Base-by-base conservation (phyloP, 35 echinoderm and acorn worm species). In the Amphiura filiformis region DNA sequence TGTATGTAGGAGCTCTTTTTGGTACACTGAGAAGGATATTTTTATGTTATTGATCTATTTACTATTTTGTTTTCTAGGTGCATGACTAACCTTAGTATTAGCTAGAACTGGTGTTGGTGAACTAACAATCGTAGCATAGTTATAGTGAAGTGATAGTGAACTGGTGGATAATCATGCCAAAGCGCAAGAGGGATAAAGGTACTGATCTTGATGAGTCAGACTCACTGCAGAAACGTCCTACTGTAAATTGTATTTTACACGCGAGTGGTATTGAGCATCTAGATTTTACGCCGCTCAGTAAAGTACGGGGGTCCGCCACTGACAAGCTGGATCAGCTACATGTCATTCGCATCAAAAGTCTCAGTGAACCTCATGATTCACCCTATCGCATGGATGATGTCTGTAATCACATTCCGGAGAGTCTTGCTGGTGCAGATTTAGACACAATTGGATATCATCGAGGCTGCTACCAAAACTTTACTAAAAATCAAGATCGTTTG, bases 381-480 rank as follows among this genome's bases (percentile, higher is more conserved):
- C 37, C 70, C 23, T 65, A 86, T 80, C 39, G 89, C 17, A 86
- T 90, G 88, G 81, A 80, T 32, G 84, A 91, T 81, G 90, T 75
- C n/a, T 86, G 90, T 28, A 82, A 86, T 12, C 42, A 22, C 23
- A 91, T 91, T 39, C 90, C 84, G 31, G 83, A 91, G 9, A 65
- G 49, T 79, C 39, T 86, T 91, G 52, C 40, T 31, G 88, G 80
- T 37, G 33, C 20, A 83, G 36, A 90, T 83, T 86, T 78, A 39
- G 49, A 87, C 1, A 31, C 7, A 39, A 37, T 35, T 76, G 77
- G 84, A 0, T 92, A 92, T 56, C 90, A 92, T 57, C 32, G 84
- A 76, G 79, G 34, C 13, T 92, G 90, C 78, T 92, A 87, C 85
- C 77, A 83, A 87, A 35, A 26, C 15, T 87, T 92, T 38, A 87